phyloP scores from a whole-genome alignment of 2,113 vertebrate species.

The Anolis carolinensis region DNA sequence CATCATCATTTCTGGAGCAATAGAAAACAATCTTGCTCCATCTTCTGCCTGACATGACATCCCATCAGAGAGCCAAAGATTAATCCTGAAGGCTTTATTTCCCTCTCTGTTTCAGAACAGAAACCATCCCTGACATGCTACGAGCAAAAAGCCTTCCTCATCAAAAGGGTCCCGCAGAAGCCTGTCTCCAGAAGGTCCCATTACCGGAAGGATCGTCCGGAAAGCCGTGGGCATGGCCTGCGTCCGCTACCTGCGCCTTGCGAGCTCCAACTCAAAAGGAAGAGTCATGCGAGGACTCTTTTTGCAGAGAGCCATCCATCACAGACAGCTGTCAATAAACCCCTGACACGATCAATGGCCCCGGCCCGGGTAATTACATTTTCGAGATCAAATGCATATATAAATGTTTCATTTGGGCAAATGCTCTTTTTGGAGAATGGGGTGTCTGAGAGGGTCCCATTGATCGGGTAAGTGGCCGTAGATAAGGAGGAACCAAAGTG shows the following conservation, averaged over 20 bases:
- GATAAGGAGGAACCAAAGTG: background rate
- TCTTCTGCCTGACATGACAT: no score
- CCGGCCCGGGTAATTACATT: conserved; percentile 58
- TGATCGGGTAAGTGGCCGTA: background rate
- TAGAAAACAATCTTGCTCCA: no score
- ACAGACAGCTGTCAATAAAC: conserved; percentile 50
- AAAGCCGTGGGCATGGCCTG: background rate
- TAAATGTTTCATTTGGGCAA: conserved; percentile 62
- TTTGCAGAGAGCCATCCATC: conserved; percentile 17
- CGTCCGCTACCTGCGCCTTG: background rate
- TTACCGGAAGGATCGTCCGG: background rate
- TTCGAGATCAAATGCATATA: conserved; percentile 63
- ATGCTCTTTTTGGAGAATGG: conserved; percentile 8
- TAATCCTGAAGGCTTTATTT: background rate
- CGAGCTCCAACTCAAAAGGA: background rate
- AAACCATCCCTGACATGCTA: background rate
- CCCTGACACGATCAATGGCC: conserved; percentile 49
- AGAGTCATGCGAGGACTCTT: conserved; percentile 44
- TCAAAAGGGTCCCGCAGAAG: background rate
- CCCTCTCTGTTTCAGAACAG: no score
- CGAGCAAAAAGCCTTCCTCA: conserved; percentile 1
- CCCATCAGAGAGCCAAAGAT: no score
- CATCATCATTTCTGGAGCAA: no score
- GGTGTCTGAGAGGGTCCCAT: conserved; percentile 28
- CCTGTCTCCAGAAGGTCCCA: background rate